A percentile compares a stretch with the other conserved stretches of the same genome.
phyloP scores from a whole-genome alignment of 2,888 invertebrate genomes.

The Molorchus minor region DNA sequence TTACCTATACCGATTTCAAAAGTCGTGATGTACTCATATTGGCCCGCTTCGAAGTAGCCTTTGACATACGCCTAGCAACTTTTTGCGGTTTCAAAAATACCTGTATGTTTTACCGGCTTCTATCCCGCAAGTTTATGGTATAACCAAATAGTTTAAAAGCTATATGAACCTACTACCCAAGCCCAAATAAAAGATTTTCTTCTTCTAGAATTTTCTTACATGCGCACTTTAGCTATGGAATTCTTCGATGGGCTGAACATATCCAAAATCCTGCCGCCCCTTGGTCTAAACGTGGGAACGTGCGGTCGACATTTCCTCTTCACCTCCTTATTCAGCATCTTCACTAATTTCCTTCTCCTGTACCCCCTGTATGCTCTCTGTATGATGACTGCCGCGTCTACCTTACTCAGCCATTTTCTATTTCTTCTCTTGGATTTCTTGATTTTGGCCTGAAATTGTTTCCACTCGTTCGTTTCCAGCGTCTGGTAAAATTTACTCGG shows the following conservation, averaged over 20 bases:
- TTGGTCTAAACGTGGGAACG: background rate
- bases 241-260: conserved; percentile 6
- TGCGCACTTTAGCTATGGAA: background rate
- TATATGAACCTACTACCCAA: too few relatives aligned
- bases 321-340: conserved; percentile 13
- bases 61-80: too few relatives aligned
- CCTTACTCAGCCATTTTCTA: conserved; percentile 10
- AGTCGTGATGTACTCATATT: too few relatives aligned
- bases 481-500: background rate
- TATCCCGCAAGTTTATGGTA: too few relatives aligned
- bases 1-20: too few relatives aligned
- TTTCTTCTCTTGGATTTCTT: background rate
- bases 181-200: too few relatives aligned
- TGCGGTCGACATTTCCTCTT: conserved; percentile 6
- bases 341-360: conserved; percentile 22
- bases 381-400: conserved; percentile 36
- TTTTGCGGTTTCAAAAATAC: too few relatives aligned
- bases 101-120: too few relatives aligned
- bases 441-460: background rate
- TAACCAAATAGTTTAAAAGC: too few relatives aligned
- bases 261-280: conserved; percentile 8
- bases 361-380: conserved; percentile 40
- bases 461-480: background rate
- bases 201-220: too few relatives aligned
- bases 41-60: too few relatives aligned